These are phyloP conservation scores for Erannis defoliaria DNA, from an alignment of 2,888 invertebrate species.

Conservation along the genomic window DNA sequence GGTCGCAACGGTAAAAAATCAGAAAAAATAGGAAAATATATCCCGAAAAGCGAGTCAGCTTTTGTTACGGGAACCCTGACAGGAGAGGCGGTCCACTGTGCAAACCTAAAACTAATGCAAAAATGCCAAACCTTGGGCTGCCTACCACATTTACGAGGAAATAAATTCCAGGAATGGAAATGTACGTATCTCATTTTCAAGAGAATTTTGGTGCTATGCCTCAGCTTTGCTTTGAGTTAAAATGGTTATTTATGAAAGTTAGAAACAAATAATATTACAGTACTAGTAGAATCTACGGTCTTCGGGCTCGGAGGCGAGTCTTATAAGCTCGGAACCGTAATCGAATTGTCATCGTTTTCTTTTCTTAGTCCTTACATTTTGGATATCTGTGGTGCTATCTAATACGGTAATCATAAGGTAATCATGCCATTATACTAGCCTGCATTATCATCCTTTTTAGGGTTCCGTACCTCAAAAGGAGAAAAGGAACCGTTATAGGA, in stretches of 20 bases:
- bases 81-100: conserved; percentile 36
- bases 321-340: no score
- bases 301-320: no score
- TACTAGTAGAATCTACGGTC: neutral
- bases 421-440: no score
- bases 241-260: conserved; percentile 4
- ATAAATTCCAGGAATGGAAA: conserved; percentile 27
- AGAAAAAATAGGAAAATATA: conserved; percentile 44
- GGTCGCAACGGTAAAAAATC: conserved; percentile 38
- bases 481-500: no score
- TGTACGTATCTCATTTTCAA: conserved; percentile 16
- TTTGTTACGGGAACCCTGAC: conserved; percentile 49
- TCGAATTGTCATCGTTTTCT: no score
- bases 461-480: no score
- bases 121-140: conserved; percentile 30
- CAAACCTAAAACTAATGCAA: conserved; percentile 31
- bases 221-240: neutral
- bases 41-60: conserved; percentile 48
- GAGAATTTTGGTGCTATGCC: neutral
- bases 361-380: no score
- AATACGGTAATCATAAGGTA: no score
- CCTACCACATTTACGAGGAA: conserved; percentile 24
- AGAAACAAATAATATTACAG: neutral
- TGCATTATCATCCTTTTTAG: no score
- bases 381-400: no score